Percentiles rank a stretch among this genome's conserved stretches.
phyloP scores from a whole-genome alignment of 2,797 vertebrate genomes.

The Galagoides demidoff region DNA sequence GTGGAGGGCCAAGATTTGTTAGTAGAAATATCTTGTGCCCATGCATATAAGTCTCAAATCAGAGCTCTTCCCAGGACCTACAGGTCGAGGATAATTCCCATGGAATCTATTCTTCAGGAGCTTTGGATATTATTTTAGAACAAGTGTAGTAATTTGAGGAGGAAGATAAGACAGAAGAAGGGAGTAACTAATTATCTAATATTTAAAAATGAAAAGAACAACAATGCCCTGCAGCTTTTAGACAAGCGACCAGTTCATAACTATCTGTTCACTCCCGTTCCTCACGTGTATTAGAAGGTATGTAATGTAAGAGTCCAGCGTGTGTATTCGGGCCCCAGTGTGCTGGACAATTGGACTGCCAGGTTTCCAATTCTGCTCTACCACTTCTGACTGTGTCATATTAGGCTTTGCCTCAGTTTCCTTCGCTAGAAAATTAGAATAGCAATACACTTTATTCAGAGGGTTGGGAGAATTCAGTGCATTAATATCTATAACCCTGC shows the following conservation, averaged over 20 bases:
- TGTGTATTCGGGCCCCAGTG: accelerated
- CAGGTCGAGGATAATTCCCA: not conserved
- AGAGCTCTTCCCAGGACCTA: not conserved
- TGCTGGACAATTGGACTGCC: not conserved
- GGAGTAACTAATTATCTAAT: not conserved
- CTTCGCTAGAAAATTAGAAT: not conserved
- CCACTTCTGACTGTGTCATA: not conserved
- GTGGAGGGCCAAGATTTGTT: not conserved
- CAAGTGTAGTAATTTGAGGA: not conserved
- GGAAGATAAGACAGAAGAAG: not conserved
- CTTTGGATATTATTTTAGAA: not conserved
- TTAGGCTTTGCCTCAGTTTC: not conserved
- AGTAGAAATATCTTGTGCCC: not conserved
- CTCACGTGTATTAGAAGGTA: not conserved
- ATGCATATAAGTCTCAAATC: not conserved
- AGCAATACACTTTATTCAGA: not conserved
- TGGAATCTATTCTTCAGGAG: not conserved
- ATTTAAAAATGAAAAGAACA: not conserved
- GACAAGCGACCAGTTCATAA: not conserved
- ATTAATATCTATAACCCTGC: not conserved
- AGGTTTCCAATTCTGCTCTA: not conserved
- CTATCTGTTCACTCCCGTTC: not conserved
- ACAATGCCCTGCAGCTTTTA: not conserved
- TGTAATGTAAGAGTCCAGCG: accelerated
- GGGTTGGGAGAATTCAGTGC: not conserved